Evolutionary conservation across 2,113 vertebrate species (phyloP).

Genomic region (Vulpes vulpes): DNA sequence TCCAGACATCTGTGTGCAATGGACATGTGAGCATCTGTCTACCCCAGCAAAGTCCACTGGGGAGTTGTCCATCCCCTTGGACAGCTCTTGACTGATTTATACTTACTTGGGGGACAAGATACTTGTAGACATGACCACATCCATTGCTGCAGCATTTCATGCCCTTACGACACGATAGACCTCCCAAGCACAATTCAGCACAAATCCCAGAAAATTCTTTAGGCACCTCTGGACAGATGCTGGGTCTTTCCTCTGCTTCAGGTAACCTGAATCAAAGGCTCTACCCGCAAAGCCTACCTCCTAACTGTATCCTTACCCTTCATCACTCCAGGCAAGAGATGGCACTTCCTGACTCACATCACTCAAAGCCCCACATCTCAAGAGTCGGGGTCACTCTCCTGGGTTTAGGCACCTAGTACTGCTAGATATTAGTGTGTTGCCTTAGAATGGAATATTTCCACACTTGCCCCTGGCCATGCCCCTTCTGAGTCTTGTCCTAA

Average conservation of each 20-base stretch:
- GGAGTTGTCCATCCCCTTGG: neutral
- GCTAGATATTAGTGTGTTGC: neutral
- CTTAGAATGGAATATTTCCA: neutral
- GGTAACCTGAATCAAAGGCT: neutral
- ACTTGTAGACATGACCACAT: neutral
- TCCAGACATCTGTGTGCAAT: neutral
- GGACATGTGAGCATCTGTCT: neutral
- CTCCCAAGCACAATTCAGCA: fast-evolving
- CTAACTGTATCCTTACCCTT: neutral
- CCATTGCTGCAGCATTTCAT: slow-evolving; percentile 29
- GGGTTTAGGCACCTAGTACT: neutral
- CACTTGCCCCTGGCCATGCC: neutral
- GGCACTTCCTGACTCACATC: neutral
- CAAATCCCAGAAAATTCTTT: fast-evolving
- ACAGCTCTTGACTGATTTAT: neutral
- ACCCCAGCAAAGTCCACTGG: neutral
- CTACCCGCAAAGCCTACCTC: neutral
- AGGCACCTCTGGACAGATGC: neutral
- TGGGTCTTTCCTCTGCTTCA: neutral
- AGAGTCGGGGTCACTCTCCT: neutral
- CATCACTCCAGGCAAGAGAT: neutral
- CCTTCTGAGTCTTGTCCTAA: neutral
- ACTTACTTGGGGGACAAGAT: neutral
- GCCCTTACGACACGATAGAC: fast-evolving
- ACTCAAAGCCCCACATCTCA: neutral